Conservation (phyloP, 1,140 invertebrate species). For the Dendrolimus punctatus region DNA sequence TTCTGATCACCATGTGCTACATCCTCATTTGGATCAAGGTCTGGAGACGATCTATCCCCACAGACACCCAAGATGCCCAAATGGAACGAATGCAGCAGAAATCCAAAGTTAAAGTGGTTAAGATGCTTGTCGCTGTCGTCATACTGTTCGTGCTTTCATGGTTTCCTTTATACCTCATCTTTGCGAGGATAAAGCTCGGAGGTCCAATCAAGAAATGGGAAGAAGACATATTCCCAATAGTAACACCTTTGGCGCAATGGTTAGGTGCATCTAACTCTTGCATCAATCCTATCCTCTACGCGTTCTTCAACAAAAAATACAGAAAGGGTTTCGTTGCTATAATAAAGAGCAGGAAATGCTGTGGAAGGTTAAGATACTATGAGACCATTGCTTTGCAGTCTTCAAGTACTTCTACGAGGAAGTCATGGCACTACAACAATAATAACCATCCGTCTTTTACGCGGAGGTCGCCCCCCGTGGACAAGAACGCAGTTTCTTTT, state of each 20-base stretch:
- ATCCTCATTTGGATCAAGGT: constrained; percentile 94
- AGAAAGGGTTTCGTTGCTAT: constrained; percentile 93
- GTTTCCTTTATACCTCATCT: constrained; percentile 94
- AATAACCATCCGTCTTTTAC: constrained; percentile 77
- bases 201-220: constrained; percentile 80
- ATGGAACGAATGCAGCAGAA: constrained; percentile 94
- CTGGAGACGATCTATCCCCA: constrained; percentile 88
- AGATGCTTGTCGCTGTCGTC: constrained; percentile 97
- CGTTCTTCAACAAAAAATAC: constrained; percentile 98
- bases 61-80: constrained; percentile 91
- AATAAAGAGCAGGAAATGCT: constrained; percentile 87
- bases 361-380: constrained; percentile 85
- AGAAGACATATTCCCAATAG: constrained; percentile 84
- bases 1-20: constrained; percentile 93
- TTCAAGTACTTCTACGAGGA: constrained; percentile 85
- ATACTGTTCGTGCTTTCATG: constrained; percentile 95
- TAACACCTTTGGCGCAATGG: constrained; percentile 96
- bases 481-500: constrained; percentile 82
- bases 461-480: constrained; percentile 75
- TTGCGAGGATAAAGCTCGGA: constrained; percentile 88
- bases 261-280: constrained; percentile 96
- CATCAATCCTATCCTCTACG: constrained; percentile 98
- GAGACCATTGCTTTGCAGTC: constrained; percentile 88
- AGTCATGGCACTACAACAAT: constrained; percentile 86
- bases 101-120: constrained; percentile 95